Base-by-base conservation (phyloP, 2,113 vertebrate genomes). In the Fulmarus glacialis region DNA sequence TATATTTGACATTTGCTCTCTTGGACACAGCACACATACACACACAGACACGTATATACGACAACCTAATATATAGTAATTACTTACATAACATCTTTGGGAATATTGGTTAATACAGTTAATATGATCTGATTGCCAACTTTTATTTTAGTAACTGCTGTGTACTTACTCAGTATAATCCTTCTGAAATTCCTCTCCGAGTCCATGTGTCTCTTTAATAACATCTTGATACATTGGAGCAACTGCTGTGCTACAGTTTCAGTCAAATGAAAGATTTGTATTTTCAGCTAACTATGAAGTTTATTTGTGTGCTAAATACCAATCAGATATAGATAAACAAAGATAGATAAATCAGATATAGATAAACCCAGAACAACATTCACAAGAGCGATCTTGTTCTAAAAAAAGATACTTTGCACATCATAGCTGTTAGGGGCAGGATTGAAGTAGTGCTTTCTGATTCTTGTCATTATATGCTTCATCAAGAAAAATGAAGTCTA, bases 221-320 rank as follows among this genome's bases (percentile, higher is more conserved):
- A 98, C 62, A 70, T 98, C 97, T 89, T 74, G 83, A 77, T 98
- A 98, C 30, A 95, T 94, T 68, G 96, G 98, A 97, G 94, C 96
- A 96, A 95, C 95, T 66, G 97, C 74, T 71, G 97, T 64, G n/a
- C 93, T 97, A 71, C 72, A n/a, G 58, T 89, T 91, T 68, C 32
- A 88, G 94, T 98, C 79, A 97, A 97, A 85, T 74, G 82, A 94
- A 96, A 90, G 71, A 82, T 90, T 52, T 90, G 64, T 55, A 45
- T 78, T 89, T 93, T 59, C 75, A 55, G 87, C 82, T 59, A 64
- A 74, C 92, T 83, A 59, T 0, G 0, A 87, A 79, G 22, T 30
- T 79, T 62, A 89, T 84, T 34, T 73, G 38, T 40, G 67, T 42
- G 74, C 58, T 92, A 66, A 75, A 84, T 58, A 38, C 68, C 58